Percentiles rank a stretch among this genome's conserved stretches.
Conservation (phyloP, 2,797 vertebrate genomes). For the Luscinia luscinia region DNA sequence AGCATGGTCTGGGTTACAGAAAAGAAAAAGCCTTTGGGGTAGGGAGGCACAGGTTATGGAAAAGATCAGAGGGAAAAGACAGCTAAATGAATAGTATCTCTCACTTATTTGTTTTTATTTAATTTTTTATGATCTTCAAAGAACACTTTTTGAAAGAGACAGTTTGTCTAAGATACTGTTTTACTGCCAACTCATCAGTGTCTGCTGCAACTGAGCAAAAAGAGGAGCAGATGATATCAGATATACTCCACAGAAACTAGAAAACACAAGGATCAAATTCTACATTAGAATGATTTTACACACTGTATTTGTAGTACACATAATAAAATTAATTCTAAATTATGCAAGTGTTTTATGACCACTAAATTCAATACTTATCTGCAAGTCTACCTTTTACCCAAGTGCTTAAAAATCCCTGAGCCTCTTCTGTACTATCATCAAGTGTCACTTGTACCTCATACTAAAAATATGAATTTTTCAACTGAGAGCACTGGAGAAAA, state of each 20-base stretch:
- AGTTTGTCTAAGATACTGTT: background rate
- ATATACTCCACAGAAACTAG: background rate
- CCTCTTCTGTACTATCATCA: background rate
- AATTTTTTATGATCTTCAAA: constrained; percentile 1
- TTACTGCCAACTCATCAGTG: constrained; percentile 16
- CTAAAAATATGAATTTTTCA: background rate
- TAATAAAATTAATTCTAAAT: background rate
- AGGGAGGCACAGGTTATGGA: background rate
- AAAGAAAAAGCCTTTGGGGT: background rate
- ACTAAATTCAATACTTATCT: background rate
- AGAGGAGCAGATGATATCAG: background rate
- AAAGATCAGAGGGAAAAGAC: background rate
- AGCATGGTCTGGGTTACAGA: background rate
- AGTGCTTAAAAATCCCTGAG: background rate
- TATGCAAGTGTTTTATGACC: background rate
- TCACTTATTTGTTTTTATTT: background rate
- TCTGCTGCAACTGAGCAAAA: background rate
- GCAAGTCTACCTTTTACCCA: background rate
- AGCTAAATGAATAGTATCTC: background rate
- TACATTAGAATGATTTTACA: background rate
- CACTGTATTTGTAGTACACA: background rate
- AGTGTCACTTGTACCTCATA: background rate
- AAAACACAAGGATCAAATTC: background rate
- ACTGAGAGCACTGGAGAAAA: background rate
- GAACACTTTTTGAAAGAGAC: constrained; percentile 8